phyloP scores from a whole-genome alignment of 2,797 vertebrate genomes.

The Nyctibius grandis region DNA sequence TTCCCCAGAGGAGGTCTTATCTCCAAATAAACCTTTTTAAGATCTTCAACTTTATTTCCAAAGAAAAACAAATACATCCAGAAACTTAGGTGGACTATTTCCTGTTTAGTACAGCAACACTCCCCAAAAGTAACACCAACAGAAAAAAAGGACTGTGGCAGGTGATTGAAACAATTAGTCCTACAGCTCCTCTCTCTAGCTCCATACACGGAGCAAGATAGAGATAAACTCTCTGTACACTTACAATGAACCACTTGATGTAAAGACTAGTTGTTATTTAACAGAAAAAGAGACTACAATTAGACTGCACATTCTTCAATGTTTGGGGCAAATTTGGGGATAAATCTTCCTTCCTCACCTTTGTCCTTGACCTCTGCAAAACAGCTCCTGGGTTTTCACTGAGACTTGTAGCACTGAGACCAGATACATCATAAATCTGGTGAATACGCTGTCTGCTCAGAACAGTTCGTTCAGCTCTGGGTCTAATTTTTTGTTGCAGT shows the following conservation, averaged over 20 bases:
- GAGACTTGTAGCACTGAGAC: neutral
- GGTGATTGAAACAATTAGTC: neutral
- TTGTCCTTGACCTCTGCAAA: neutral
- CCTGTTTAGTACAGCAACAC: neutral
- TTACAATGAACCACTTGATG: neutral
- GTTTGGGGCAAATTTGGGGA: neutral
- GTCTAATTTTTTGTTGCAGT: neutral
- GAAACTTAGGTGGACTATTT: neutral
- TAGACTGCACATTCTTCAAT: neutral
- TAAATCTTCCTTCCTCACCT: neutral
- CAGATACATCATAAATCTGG: neutral
- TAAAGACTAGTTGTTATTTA: neutral
- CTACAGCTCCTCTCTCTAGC: neutral
- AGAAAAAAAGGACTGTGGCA: neutral
- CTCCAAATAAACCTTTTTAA: slow-evolving; percentile 15
- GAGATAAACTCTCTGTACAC: neutral
- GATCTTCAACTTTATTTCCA: neutral
- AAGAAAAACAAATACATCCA: slow-evolving; percentile 29
- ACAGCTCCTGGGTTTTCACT: neutral
- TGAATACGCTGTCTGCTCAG: neutral
- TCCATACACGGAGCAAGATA: neutral
- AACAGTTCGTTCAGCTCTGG: neutral
- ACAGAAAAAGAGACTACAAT: neutral
- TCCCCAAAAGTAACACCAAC: neutral
- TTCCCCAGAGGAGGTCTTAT: slow-evolving; percentile 25